Base-by-base conservation (phyloP, 2,888 invertebrate genomes). In the Lomographa bimaculata region DNA sequence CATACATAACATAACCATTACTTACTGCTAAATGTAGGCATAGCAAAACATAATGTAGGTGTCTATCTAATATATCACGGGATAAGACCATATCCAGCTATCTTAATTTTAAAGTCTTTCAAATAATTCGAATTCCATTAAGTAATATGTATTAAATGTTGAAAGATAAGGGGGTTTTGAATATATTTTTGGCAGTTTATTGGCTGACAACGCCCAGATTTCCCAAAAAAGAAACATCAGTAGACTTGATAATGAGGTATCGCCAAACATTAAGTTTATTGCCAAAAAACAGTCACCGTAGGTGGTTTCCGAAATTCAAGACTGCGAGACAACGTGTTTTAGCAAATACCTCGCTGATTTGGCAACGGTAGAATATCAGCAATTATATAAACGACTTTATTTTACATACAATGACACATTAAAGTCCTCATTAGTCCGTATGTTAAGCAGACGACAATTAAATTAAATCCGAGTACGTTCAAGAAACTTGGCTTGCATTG, bases 251-350 rank as follows among this genome's bases (percentile, higher is more conserved):
- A 66, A 70, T 64, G 64, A 66, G 52, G 37, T 62, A 55, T 65
- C 32, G 28, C 71, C 71, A 69, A 67, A 76, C 68, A 52, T 14
- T 56, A 52, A 29, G 37, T 59, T 68, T 67, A 65, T 67, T 58
- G 49, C 49, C 50, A 61, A 64, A 63, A 57, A 60, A 60, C 47
- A 51, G 46, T 57, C 44, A 33, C 44, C 42, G 71, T 69, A 62
- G 73, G 74, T 58, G 66, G 69, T 55, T 58, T 46, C 29, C 32
- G 41, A 44, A 34, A 12, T n/a, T 34, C 14, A 4, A 4, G 4
- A 14, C n/a, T n/a, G n/a, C 4, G 14, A 14, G 14, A 4, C 14
- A 4, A 14, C 14, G 14, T 14, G 4, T 14, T 14, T 14, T 14
- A 4, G 14, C 14, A 14, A 4, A 14, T n/a, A n/a, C 14, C 2